Conservation (phyloP, 2,113 vertebrate genomes). For the Atherinomorus stipes region DNA sequence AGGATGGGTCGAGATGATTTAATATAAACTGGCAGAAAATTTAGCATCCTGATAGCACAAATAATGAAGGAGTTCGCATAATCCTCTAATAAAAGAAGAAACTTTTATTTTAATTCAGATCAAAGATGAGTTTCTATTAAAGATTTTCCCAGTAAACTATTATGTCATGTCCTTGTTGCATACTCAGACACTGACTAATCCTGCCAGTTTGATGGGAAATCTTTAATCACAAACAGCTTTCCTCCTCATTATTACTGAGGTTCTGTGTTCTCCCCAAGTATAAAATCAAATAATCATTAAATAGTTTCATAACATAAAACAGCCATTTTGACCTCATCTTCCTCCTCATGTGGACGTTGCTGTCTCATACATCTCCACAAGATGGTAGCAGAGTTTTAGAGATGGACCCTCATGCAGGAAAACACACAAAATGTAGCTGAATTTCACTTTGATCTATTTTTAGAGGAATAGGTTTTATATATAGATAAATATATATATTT, state of each 20-base stretch:
- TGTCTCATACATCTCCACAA: conserved; percentile 33
- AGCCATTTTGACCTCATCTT: neutral
- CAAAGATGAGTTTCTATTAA: too few relatives aligned
- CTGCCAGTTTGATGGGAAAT: too few relatives aligned
- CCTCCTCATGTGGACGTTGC: too few relatives aligned
- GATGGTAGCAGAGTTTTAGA: conserved; percentile 57
- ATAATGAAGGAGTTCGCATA: neutral
- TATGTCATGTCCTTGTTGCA: too few relatives aligned
- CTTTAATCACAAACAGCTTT: neutral
- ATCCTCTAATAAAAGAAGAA: too few relatives aligned
- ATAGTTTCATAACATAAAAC: neutral
- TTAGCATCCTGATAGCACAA: neutral
- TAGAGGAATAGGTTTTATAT: too few relatives aligned
- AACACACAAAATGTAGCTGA: neutral
- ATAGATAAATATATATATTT: too few relatives aligned
- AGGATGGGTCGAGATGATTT: neutral
- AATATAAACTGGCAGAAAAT: too few relatives aligned
- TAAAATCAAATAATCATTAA: neutral
- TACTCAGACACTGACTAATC: too few relatives aligned
- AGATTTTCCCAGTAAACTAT: too few relatives aligned
- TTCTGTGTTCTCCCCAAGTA: neutral
- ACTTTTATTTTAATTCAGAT: too few relatives aligned
- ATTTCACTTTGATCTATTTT: neutral
- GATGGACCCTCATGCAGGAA: neutral
- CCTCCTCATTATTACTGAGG: neutral